Conservation (phyloP, 1,140 invertebrate species). For the Globodera ellingtonae region DNA sequence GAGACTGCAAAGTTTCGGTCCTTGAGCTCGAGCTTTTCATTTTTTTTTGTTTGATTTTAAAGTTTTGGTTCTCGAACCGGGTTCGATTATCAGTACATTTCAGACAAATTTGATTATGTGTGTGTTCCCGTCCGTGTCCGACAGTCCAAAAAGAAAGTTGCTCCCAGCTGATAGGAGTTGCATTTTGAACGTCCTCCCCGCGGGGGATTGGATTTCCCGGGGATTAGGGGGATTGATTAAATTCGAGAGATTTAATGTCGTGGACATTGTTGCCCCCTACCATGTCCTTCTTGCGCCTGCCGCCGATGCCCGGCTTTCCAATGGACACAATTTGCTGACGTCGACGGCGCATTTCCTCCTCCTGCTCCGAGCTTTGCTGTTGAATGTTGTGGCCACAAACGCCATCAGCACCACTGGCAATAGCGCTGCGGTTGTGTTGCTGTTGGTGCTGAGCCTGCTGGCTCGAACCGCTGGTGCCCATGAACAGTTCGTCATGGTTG, state of each 20-base stretch:
- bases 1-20: too few relatives aligned
- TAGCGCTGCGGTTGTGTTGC: not conserved
- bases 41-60: conserved; percentile 28
- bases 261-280: not conserved
- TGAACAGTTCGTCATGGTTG: not conserved
- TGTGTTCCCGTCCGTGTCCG: too few relatives aligned
- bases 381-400: not conserved
- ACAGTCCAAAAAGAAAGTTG: too few relatives aligned
- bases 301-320: not conserved
- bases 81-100: too few relatives aligned
- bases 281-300: conserved; percentile 24
- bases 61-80: not conserved
- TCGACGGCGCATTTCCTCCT: conserved; percentile 21
- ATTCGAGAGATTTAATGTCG: too few relatives aligned
- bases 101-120: too few relatives aligned
- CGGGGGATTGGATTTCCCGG: too few relatives aligned
- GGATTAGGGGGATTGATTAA: too few relatives aligned
- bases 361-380: conserved; percentile 25
- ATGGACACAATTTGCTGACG: conserved; percentile 20
- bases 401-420: not conserved
- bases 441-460: not conserved
- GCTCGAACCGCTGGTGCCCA: not conserved
- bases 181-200: too few relatives aligned
- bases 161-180: not conserved
- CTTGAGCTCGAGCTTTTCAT: not conserved